Evolutionary conservation across 2,888 invertebrate genomes (phyloP), one percentile per base, ranked within the genome.

Genomic region (Brachyptera risi): DNA sequence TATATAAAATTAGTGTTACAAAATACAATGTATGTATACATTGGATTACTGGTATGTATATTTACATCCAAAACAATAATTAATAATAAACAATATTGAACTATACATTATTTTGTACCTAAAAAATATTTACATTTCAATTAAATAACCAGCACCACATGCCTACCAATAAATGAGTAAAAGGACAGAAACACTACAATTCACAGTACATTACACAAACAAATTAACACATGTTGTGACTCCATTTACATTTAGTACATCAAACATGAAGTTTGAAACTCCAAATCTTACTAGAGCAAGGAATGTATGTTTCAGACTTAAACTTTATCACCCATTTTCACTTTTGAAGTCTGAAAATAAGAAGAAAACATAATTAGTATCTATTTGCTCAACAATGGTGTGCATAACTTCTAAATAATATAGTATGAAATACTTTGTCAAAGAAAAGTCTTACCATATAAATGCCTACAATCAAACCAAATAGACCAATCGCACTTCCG

Each of bases 381-480:
- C 7, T 5, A 31, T n/a, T n/a, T n/a, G n/a, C n/a, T 11, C 11
- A 31, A 31, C 35, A 5, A 31, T 5, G 5, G 11, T 9, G 5
- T 11, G 11, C 35, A 31, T 5, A 31, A 31, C 35, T 26, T 5
- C 49, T n/a, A 4, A 15, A 23, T 11, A 47, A 23, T 47, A 21
- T 11, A 2, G 7, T 4, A 47, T 24, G 2, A 47, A 47, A 9
- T 9, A n/a, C n/a, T n/a, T n/a, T n/a, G n/a, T n/a, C n/a, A n/a
- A 21, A 23, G 3, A 3, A 24, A 13, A 24, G n/a, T 68, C 74
- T 74, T 73, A 83, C 83, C 90, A 94, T 90, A 75, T 92, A 93
- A 75, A 99, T 96, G 68, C 97, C 96, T 67, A 99, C 96, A 76
- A 99, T 99, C 60, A 99, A 84, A 59, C 99, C 99, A 76, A 99